Evolutionary conservation across 2,113 vertebrate species (phyloP).

Genomic region (Grammomys surdaster): DNA sequence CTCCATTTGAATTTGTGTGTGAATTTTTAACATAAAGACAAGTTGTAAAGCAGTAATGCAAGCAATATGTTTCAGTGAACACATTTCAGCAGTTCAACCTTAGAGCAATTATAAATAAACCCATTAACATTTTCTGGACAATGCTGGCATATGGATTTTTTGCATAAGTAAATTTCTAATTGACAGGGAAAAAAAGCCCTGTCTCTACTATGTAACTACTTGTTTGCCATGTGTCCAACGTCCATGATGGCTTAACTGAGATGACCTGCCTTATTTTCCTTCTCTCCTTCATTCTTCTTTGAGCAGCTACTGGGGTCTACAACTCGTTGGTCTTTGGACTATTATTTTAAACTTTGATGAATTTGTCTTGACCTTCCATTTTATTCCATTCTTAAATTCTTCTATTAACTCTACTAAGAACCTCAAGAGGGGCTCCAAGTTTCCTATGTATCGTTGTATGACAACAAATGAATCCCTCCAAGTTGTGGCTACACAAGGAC

Average conservation of each 20-base stretch:
- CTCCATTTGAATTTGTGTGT: slow-evolving; percentile 90
- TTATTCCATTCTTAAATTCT: not conserved
- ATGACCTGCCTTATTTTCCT: not conserved
- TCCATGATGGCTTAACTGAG: not conserved
- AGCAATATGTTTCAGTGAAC: slow-evolving; percentile 84
- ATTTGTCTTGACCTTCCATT: not conserved
- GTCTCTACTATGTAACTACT: not conserved
- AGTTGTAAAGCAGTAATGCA: slow-evolving; percentile 85
- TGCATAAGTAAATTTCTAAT: too few species aligned
- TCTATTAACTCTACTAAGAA: not conserved
- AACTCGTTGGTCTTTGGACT: not conserved
- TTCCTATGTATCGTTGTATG: not conserved
- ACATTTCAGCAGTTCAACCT: slow-evolving; percentile 87
- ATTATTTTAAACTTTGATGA: not conserved
- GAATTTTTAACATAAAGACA: slow-evolving; percentile 87
- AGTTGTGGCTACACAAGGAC: not conserved
- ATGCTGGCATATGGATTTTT: slow-evolving; percentile 91
- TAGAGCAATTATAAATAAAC: slow-evolving; percentile 90
- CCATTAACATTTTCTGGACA: slow-evolving; percentile 90
- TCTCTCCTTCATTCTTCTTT: not conserved
- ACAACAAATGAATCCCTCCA: not conserved
- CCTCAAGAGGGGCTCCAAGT: not conserved
- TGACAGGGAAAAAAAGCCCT: too few species aligned
- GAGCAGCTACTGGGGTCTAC: not conserved
- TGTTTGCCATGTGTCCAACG: not conserved